Evolutionary conservation across 2,113 vertebrate genomes (phyloP).

Genomic region (Epinephelus lanceolatus): DNA sequence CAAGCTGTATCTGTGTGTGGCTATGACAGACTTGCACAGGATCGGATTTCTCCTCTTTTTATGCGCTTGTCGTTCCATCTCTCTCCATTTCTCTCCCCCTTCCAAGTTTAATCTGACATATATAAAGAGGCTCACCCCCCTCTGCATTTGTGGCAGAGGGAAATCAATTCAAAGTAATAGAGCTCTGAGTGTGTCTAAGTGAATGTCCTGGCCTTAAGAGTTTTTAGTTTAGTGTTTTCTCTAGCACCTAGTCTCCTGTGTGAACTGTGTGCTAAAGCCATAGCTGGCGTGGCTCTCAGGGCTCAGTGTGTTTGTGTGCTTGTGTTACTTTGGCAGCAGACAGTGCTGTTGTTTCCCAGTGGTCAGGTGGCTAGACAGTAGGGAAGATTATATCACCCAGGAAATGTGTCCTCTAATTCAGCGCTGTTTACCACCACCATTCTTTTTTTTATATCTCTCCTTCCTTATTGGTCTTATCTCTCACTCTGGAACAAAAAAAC

Average conservation of each 20-base stretch:
- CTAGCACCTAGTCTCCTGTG: conserved; percentile 35
- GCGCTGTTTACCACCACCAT: conserved; percentile 31
- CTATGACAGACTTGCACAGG: conserved; percentile 40
- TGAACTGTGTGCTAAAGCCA: conserved; percentile 25
- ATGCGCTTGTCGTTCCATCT: conserved; percentile 52
- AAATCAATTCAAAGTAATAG: conserved; percentile 77
- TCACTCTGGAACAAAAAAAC: background rate
- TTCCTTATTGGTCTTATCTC: background rate
- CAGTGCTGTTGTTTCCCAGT: conserved; percentile 68
- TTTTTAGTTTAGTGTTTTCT: conserved; percentile 56
- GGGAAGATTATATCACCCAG: conserved; percentile 73
- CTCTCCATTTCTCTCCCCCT: conserved; percentile 47
- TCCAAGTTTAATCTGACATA: conserved; percentile 70
- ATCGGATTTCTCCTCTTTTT: conserved; percentile 64
- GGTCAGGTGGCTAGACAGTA: conserved; percentile 72
- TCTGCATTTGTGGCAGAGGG: conserved; percentile 63
- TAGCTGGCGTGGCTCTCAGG: conserved; percentile 33
- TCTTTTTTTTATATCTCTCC: background rate
- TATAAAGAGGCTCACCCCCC: conserved; percentile 65
- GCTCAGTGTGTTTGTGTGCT: conserved; percentile 36
- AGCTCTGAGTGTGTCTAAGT: conserved; percentile 54
- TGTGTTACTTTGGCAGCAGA: conserved; percentile 63
- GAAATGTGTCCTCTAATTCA: conserved; percentile 50
- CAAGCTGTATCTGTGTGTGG: conserved; percentile 33
- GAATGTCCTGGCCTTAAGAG: conserved; percentile 47